Evolutionary conservation across 2,888 invertebrate species (phyloP).

Genomic region (Diachrysia chrysitis): DNA sequence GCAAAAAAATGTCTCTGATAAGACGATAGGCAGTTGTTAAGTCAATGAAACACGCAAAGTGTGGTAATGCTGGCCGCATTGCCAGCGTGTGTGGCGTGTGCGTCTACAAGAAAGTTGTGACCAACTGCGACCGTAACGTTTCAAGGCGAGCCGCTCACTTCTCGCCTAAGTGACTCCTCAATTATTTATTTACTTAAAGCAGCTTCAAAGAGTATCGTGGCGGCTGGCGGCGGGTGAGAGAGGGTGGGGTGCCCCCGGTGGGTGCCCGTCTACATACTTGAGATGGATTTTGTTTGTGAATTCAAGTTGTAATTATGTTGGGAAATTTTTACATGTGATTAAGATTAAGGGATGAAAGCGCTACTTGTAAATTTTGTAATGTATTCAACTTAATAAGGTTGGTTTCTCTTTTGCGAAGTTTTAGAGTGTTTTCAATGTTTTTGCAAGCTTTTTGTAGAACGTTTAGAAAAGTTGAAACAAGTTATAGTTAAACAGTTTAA

Average conservation of each 20-base stretch:
- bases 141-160: conserved; percentile 33
- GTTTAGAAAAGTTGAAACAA: too few relatives aligned
- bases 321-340: conserved; percentile 11
- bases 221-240: not conserved
- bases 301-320: conserved; percentile 24
- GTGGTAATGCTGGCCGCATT: too few relatives aligned
- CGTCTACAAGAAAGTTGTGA: conserved; percentile 14
- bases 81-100: not conserved
- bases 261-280: conserved; percentile 1
- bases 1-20: too few relatives aligned
- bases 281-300: conserved; percentile 12
- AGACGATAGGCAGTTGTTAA: too few relatives aligned
- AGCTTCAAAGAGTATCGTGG: conserved; percentile 19
- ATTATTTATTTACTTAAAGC: conserved; percentile 44
- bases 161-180: conserved; percentile 35
- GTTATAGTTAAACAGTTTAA: too few relatives aligned
- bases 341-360: conserved; percentile 19
- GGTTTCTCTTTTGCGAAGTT: not conserved
- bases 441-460: not conserved
- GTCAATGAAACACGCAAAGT: too few relatives aligned
- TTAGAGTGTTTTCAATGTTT: not conserved
- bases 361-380: conserved; percentile 4
- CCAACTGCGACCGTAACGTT: conserved; percentile 44
- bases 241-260: not conserved
- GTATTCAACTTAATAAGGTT: conserved; percentile 2